phyloP scores from a whole-genome alignment of 2,113 vertebrate species.

The Embiotoca jacksoni region DNA sequence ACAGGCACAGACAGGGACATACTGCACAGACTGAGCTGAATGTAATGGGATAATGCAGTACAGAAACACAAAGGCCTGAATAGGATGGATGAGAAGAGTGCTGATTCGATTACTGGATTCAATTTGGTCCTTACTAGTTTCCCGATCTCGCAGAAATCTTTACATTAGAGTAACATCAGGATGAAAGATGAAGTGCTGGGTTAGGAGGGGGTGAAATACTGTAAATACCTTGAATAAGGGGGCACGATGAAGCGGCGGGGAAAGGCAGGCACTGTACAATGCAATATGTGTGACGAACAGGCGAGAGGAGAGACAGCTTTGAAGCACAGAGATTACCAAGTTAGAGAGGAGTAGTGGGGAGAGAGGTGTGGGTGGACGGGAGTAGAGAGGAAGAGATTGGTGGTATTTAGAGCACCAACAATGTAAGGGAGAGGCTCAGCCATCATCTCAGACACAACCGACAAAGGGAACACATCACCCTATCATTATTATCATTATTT shows the following conservation, averaged over 20 bases:
- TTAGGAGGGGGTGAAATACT: neutral
- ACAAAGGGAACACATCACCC: constrained; percentile 59
- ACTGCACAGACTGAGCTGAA: constrained; percentile 27
- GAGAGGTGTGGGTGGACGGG: constrained; percentile 62
- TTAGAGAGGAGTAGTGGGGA: constrained; percentile 54
- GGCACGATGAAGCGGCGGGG: constrained; percentile 18
- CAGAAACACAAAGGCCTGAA: constrained; percentile 49
- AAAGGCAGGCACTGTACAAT: constrained; percentile 5
- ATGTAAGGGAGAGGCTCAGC: constrained; percentile 55
- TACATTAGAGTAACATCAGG: constrained; percentile 5
- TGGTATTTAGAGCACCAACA: constrained; percentile 57
- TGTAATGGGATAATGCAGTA: constrained; percentile 59
- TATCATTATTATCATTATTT: constrained; percentile 69
- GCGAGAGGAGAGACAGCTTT: constrained; percentile 21
- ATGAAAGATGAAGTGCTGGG: constrained; percentile 25
- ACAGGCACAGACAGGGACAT: constrained; percentile 29
- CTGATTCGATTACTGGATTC: constrained; percentile 67
- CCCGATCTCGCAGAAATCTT: constrained; percentile 44
- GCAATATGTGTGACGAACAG: constrained; percentile 34
- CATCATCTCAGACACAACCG: constrained; percentile 69
- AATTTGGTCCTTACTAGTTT: constrained; percentile 48
- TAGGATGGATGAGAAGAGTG: constrained; percentile 49
- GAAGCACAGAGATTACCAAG: constrained; percentile 48
- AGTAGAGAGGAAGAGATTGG: constrained; percentile 51
- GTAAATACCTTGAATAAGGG: constrained; percentile 16